phyloP scores from a whole-genome alignment of 1,140 invertebrate species.

The Drosophila miranda region DNA sequence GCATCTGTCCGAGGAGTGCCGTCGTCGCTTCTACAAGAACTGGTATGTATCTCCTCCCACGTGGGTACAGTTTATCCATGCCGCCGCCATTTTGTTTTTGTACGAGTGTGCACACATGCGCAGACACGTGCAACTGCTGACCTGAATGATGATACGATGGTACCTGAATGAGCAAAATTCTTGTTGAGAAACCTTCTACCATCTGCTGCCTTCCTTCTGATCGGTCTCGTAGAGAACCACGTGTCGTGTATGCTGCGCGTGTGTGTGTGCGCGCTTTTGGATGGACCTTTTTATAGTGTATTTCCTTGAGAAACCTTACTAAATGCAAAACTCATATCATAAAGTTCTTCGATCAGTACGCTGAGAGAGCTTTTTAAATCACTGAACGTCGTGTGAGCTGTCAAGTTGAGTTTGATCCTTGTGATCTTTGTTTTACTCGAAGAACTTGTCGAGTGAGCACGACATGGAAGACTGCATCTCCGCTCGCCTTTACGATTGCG shows the following conservation, averaged over 20 bases:
- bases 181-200: conserved; percentile 73
- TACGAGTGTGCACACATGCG: background rate
- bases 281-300: background rate
- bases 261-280: background rate
- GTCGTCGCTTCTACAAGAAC: conserved; percentile 99
- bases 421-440: conserved; percentile 5
- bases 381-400: conserved; percentile 82
- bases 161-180: conserved; percentile 73
- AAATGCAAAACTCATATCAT: conserved; percentile 50
- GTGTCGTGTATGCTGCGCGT: background rate
- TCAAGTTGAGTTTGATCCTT: conserved; percentile 29
- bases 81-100: conserved; percentile 60
- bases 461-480: conserved; percentile 83
- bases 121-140: conserved; percentile 18
- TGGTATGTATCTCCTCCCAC: conserved; percentile 88
- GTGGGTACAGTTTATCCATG: conserved; percentile 7
- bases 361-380: conserved; percentile 85
- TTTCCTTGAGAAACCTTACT: conserved; percentile 30
- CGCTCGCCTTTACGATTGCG: conserved; percentile 84
- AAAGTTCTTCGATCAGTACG: conserved; percentile 86
- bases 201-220: conserved; percentile 83
- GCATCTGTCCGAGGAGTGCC: conserved; percentile 99
- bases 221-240: conserved; percentile 30
- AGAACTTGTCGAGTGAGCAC: conserved; percentile 65
- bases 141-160: conserved; percentile 81